These are phyloP conservation scores for Teinopalpus imperialis DNA, from an alignment of 2,888 invertebrate genomes.

Conservation along the genomic window DNA sequence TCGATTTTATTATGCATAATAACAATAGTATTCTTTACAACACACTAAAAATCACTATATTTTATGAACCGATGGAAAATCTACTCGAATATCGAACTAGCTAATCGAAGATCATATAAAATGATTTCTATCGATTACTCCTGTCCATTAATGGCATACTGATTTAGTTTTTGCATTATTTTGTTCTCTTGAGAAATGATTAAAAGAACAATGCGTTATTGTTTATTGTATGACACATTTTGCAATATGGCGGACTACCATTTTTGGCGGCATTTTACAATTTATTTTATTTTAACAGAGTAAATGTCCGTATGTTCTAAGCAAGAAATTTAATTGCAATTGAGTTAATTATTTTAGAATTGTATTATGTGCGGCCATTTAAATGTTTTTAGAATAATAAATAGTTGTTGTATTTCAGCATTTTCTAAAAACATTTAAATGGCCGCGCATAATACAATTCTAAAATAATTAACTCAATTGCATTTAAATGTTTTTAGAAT, in stretches of 20 bases:
- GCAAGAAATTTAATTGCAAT: no score
- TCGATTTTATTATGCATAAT: constrained; percentile 22
- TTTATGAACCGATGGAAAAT: constrained; percentile 14
- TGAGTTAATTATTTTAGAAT: no score
- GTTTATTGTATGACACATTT: constrained; percentile 1
- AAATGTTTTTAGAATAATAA: no score
- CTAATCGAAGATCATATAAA: constrained; percentile 2
- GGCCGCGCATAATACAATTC: no score
- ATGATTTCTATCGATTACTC: constrained; percentile 9
- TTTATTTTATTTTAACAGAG: no score
- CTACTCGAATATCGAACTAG: neutral
- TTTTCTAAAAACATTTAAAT: no score
- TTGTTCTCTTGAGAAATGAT: constrained; percentile 14
- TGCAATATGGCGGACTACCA: constrained; percentile 12
- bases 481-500: no score
- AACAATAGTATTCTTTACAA: constrained; percentile 14
- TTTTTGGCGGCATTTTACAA: constrained; percentile 11
- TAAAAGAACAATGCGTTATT: constrained; percentile 19
- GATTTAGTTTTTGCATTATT: neutral
- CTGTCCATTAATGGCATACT: constrained; percentile 1
- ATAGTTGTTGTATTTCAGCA: no score
- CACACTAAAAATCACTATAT: constrained; percentile 17
- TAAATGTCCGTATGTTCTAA: no score
- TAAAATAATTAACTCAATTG: no score
- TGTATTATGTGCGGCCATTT: no score